These are phyloP conservation scores for Pteromalus puparum DNA, from an alignment of 1,140 invertebrate genomes.

Conservation along the genomic window DNA sequence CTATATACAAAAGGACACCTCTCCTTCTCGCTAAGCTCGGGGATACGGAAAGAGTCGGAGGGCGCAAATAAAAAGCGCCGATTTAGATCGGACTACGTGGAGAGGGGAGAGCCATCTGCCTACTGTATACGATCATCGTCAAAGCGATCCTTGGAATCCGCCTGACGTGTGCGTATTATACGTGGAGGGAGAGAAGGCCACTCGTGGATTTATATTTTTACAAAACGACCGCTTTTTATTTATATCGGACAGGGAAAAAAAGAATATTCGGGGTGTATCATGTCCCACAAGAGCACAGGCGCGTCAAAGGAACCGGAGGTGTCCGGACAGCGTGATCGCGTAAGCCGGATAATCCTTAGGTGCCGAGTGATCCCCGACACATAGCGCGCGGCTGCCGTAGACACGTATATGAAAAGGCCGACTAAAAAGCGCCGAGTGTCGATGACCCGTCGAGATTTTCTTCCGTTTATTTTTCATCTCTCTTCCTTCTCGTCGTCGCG, in stretches of 20 bases:
- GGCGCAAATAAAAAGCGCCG: slow-evolving; percentile 34
- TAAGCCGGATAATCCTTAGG: slow-evolving; percentile 73
- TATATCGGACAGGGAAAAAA: not conserved
- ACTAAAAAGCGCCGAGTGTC: slow-evolving; percentile 12
- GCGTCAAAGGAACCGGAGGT: slow-evolving; percentile 50
- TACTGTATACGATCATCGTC: slow-evolving; percentile 62
- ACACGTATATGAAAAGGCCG: not conserved
- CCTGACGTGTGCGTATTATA: not conserved
- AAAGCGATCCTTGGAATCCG: slow-evolving; percentile 25
- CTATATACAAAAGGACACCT: not conserved
- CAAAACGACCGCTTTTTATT: not conserved
- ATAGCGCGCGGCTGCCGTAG: not conserved
- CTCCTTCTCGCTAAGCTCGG: not conserved
- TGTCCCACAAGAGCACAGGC: not conserved
- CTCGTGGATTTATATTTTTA: not conserved
- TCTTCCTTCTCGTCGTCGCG: not conserved
- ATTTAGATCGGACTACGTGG: slow-evolving; percentile 13
- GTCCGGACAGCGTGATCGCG: slow-evolving; percentile 35
- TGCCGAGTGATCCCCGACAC: slow-evolving; percentile 9
- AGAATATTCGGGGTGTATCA: slow-evolving; percentile 35
- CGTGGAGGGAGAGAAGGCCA: not conserved
- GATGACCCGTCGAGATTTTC: slow-evolving; percentile 18
- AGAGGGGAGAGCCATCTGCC: slow-evolving; percentile 68
- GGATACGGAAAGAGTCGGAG: slow-evolving; percentile 23
- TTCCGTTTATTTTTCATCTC: not conserved